Percentiles rank a stretch among this genome's conserved stretches.
Evolutionary conservation across 2,113 vertebrate genomes (phyloP).

Genomic region (Leptobrachium ailaonicum): DNA sequence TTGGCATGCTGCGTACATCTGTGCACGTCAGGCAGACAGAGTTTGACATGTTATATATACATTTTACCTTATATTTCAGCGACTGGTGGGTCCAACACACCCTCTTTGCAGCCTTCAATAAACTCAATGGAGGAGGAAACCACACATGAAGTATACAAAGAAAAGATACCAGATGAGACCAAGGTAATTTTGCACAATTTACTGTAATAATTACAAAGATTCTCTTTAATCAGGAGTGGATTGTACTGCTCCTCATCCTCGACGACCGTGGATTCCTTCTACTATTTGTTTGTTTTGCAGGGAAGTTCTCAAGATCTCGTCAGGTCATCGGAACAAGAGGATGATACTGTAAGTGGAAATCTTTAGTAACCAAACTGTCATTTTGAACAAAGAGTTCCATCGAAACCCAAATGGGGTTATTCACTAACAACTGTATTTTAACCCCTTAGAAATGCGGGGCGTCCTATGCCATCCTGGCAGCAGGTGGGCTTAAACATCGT

Average conservation of each 20-base stretch:
- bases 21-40: no score
- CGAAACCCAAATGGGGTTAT: no score
- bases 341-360: not conserved
- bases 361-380: not conserved
- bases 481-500: no score
- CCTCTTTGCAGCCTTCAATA: not conserved
- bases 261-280: not conserved
- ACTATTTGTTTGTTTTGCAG: not conserved
- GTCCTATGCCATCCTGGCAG: no score
- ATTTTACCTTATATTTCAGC: constrained; percentile 10
- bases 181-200: not conserved
- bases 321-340: not conserved
- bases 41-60: not conserved
- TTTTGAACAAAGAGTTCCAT: no score
- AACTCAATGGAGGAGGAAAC: not conserved
- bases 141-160: not conserved
- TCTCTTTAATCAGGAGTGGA: no score
- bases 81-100: not conserved
- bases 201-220: not conserved
- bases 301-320: not conserved
- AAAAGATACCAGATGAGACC: not conserved
- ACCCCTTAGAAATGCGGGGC: no score
- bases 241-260: no score
- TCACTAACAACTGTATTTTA: no score
- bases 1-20: no score